Evolutionary conservation across 1,140 invertebrate species (phyloP), one percentile per base, ranked within the genome.

Genomic region (Hermetia illucens): DNA sequence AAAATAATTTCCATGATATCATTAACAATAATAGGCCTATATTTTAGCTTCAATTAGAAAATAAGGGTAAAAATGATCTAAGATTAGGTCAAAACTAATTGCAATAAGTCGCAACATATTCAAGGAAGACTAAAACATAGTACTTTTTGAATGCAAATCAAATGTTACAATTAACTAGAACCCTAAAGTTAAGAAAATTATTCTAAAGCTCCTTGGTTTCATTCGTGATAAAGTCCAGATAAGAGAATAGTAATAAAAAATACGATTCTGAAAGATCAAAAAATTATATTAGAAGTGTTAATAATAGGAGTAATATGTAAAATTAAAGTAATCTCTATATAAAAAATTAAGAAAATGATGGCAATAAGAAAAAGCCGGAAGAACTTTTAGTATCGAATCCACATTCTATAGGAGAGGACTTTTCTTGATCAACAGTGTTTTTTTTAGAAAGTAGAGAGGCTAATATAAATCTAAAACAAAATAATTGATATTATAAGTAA

Each of bases 1-100:
- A 62, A 51, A n/a, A 44, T 50, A 40, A 16, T 8, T 19, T 63
- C 59, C 66, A 52, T 68, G 46, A 45, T 62, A 63, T 62, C 48
- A 64, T 63, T 65, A 70, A 65, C 66, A 71, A 58, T 69, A 58
- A 70, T 64, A 62, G 55, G 58, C 63, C 69, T 68, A 62, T 64
- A 47, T 50, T 66, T 67, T 67, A 65, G 65, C 62, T 71, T 65
- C 62, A 64, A 63, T 65, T 64, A 65, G 69, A 65, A 57, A 65
- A 59, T 61, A 65, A 64, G 54, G 58, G 48, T 57, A 51, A 50
- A 45, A 45, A 38, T 61, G 56, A 59, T 59, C 52, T 49, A 64
- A 55, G 51, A 60, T 68, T 64, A 70, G 65, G 67, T 70, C 66
- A 64, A 70, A 70, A 70, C 65, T 70, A 66, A n/a, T n/a, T n/a